A percentile compares a stretch with the other conserved stretches of the same genome.
Evolutionary conservation across 2,888 invertebrate genomes (phyloP).

Genomic region (Phania funesta): DNA sequence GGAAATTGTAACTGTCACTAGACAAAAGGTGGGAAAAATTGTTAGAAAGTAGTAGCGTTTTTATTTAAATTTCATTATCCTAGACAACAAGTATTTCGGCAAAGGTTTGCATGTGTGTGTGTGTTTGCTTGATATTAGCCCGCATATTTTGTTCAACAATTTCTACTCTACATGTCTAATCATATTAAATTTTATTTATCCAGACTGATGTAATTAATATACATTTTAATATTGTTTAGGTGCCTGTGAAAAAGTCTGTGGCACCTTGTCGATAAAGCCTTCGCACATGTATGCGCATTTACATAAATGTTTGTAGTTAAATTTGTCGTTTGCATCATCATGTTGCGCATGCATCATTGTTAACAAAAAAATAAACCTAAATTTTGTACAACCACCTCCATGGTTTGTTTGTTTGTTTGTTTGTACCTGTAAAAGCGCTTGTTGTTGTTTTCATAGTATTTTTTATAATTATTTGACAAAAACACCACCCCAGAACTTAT

Average conservation of each 20-base stretch:
- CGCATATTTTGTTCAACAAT: slow-evolving; percentile 36
- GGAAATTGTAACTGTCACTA: slow-evolving; percentile 32
- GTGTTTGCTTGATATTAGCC: slow-evolving; percentile 7
- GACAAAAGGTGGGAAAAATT: slow-evolving; percentile 13
- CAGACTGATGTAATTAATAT: background rate
- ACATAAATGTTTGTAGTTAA: background rate
- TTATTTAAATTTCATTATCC: slow-evolving; percentile 11
- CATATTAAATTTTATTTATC: slow-evolving; percentile 22
- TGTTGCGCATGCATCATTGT: slow-evolving; percentile 50
- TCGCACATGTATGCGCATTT: background rate
- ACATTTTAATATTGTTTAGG: slow-evolving; percentile 28
- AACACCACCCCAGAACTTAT: slow-evolving; percentile 49
- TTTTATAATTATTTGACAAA: slow-evolving; percentile 59
- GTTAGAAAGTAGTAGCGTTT: background rate
- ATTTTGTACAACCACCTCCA: slow-evolving; percentile 57
- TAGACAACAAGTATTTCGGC: slow-evolving; percentile 7
- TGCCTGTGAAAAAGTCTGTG: slow-evolving; percentile 51
- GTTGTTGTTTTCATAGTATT: slow-evolving; percentile 8
- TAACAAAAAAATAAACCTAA: background rate
- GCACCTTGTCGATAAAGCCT: slow-evolving; percentile 14
- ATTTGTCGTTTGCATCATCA: slow-evolving; percentile 52
- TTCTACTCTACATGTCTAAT: background rate
- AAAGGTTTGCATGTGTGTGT: background rate
- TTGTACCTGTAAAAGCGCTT: slow-evolving; percentile 51
- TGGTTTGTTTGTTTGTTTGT: slow-evolving; percentile 29